Base-by-base conservation (phyloP, 2,797 vertebrate species). In the Clarias fuscus region DNA sequence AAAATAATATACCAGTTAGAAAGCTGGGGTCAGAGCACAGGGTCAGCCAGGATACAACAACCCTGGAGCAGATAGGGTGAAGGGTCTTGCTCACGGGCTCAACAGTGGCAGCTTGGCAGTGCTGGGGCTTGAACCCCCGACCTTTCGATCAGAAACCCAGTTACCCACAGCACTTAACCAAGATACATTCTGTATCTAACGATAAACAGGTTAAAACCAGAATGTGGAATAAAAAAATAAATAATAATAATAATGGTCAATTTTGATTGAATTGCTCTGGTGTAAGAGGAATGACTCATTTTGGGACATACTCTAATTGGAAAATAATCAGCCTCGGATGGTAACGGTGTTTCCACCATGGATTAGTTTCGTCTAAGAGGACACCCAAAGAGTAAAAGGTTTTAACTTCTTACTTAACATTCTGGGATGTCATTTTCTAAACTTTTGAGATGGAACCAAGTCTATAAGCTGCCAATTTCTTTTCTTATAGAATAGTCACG, bases 241-340 rank as follows among this genome's bases (percentile, higher is more conserved):
- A 67, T 1, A 17, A 70, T 8, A 22, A 4, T 0, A 20, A 18
- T 37, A 71, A 33, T 22, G 40, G 8, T 40, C 40, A 8, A 10
- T 24, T 13, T 43, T 22, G 20, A 1, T 53, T 4, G 43, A 72
- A 22, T 22, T 71, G 8, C 17, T 37, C 68, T 8, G 37, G 33
- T 71, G 40, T 43, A 72, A 43, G 10, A 40, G 37, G 2, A 73
- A 73, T 73, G n/a, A 43, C 24, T 48, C 22, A 27, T 4, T 27
- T 53, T 75, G 13, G 11, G 7, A 37, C 27, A 22, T 37, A 58
- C 11, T 22, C n/a, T 61, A 33, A 33, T 78, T 78, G 76, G 30
- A 78, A 78, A 78, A 20, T 78, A 59, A 78, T 76, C 20, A 71
- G 33, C 70, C 37, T 24, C 7, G 37, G 70, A 20, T 71, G 37